Base-by-base conservation (phyloP, 2,888 invertebrate genomes). In the Phengaris arion region DNA sequence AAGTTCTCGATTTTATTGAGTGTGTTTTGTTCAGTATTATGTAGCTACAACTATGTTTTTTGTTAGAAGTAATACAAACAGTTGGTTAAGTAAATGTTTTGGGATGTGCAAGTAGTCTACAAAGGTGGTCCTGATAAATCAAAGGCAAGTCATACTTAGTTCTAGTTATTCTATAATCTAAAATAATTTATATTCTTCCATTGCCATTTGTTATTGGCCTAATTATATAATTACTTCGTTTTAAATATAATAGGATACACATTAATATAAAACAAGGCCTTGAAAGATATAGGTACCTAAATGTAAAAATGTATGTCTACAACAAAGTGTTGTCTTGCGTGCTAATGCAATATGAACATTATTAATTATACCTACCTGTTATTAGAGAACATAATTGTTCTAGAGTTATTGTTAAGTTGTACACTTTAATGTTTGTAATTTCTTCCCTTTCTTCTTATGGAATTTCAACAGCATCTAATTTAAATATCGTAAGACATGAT, bases 91-190 rank as follows among this genome's bases (percentile, higher is more conserved):
- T 74, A 7, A 74, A 48, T 59, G 46, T 74, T 15, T 15, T 74
- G 48, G 59, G 59, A 52, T 22, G 59, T 74, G 59, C 48, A 55
- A 57, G 22, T 74, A 74, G 74, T 48, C 35, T 74, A 72, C 6
- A n/a, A 6, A 13, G 13, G 7, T 55, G 7, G 46, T 46, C 46
- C 46, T 6, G 46, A 46, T 4, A 46, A 46, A 46, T 46, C 46
- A 46, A 57, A n/a, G 13, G 55, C 55, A n/a, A 15, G 55, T 57
- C 55, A n/a, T 7, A 7, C 55, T 15, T 57, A 57, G 15, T 57
- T 57, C n/a, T 57, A 48, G 48, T 15, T 15, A 57, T 8, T 15
- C 57, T 2, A 57, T 57, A 12, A 4, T 9, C 9, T 10, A 10
- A 52, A 22, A 59, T 57, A 6, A 22, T 22, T 22, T 22, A 22